Base-by-base conservation (phyloP, 2,888 invertebrate genomes). In the Gastracanthus pulcherrimus region DNA sequence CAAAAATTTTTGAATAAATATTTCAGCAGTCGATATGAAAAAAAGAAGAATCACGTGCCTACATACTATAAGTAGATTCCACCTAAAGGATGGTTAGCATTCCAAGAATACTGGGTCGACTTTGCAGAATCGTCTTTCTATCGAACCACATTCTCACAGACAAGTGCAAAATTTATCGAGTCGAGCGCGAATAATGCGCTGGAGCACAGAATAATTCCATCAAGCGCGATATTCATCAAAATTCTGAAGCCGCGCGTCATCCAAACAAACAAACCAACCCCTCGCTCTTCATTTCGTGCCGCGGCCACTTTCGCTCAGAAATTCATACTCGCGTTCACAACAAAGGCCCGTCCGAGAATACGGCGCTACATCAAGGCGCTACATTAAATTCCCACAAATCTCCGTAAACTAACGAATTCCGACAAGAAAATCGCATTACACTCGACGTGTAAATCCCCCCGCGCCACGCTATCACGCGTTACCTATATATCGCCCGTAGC, bases 81-180 rank as follows among this genome's bases (percentile, higher is more conserved):
- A 2, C 19, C 11, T 9, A 36, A 71, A 71, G 38, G n/a, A 29
- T 58, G 19, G 19, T 51, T 26, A 11, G 19, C 29, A 72, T 60
- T 72, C 58, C 41, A 9, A 16, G 29, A 41, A 41, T 29, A 16
- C 58, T 41, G 13, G 19, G 16, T 16, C 26, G 38, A 38, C 38
- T 71, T 58, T 58, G 5, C n/a, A 55, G 26, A 58, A 58, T 38
- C 19, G 26, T n/a, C 36, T 55, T 36, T 36, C 36, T 16, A 38
- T 71, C 36, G 9, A 23, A 71, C 38, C 11, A 13, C 7, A 26
- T 23, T 55, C 26, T 36, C 29, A 2, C 31, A 23, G 23, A 29
- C n/a, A 58, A 71, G 5, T 29, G 38, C 9, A 71, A 58, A 71
- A 58, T 36, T n/a, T 26, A 55, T 71, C 16, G 23, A 55, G 31